A percentile compares a stretch with the other conserved stretches of the same genome.
Conservation (phyloP, 2,797 vertebrate genomes). For the Choloepus didactylus region DNA sequence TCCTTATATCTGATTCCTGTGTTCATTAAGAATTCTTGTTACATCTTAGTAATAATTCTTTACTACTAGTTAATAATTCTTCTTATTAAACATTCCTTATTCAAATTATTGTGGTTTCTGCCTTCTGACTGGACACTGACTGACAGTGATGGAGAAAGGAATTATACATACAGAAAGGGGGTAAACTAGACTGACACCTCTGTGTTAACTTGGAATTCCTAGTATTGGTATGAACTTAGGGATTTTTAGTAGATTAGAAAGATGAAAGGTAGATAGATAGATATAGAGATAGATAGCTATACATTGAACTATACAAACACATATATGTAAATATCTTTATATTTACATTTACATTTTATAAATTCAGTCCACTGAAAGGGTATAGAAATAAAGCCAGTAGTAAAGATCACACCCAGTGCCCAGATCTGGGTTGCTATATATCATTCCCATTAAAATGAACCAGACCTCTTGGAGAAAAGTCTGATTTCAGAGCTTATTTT, state of each 20-base stretch:
- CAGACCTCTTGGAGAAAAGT: background rate
- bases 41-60: too few species aligned
- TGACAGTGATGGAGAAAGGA: too few species aligned
- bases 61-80: too few species aligned
- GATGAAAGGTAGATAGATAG: background rate
- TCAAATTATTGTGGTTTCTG: too few species aligned
- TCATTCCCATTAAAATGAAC: background rate
- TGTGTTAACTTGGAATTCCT: background rate
- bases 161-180: too few species aligned
- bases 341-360: background rate
- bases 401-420: background rate
- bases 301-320: too few species aligned
- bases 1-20: too few species aligned
- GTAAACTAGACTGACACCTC: background rate
- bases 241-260: background rate
- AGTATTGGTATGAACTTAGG: background rate
- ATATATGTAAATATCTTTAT: background rate
- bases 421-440: background rate
- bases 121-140: too few species aligned
- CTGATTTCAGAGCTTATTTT: background rate
- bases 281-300: background rate
- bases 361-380: background rate
- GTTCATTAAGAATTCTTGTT: too few species aligned
- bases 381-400: background rate
- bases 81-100: too few species aligned